phyloP scores from a whole-genome alignment of 2,888 invertebrate genomes.

The Chrysolina haemoptera region DNA sequence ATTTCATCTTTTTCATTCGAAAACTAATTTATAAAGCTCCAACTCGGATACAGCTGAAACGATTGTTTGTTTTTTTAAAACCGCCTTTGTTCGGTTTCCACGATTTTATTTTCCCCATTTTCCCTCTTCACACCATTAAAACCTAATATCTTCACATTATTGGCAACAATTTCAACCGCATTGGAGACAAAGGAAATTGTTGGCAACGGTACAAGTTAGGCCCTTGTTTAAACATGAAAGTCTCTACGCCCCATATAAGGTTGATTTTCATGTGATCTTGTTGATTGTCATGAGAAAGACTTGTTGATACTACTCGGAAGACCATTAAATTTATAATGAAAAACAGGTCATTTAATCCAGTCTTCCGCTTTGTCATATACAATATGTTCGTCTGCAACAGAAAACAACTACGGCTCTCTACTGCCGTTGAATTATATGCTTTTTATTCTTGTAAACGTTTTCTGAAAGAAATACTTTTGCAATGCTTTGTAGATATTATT shows the following conservation, averaged over 20 bases:
- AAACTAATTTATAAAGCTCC: slow-evolving; percentile 29
- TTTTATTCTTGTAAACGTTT: too few species aligned
- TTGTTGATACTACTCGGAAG: too few species aligned
- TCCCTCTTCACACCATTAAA: slow-evolving; percentile 24
- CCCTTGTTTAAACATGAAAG: not conserved
- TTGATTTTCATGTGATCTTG: not conserved
- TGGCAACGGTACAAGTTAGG: not conserved
- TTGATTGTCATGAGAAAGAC: too few species aligned
- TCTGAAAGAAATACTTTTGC: too few species aligned
- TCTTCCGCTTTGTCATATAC: too few species aligned
- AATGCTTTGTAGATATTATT: too few species aligned
- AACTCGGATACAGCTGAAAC: slow-evolving; percentile 27
- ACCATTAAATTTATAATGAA: too few species aligned
- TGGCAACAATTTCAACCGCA: slow-evolving; percentile 13
- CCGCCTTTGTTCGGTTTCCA: slow-evolving; percentile 20
- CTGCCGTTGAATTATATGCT: too few species aligned
- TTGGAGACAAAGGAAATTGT: slow-evolving; percentile 8
- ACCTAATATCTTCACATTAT: slow-evolving; percentile 31
- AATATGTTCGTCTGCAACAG: too few species aligned
- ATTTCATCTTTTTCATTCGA: slow-evolving; percentile 26
- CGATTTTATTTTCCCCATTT: slow-evolving; percentile 26
- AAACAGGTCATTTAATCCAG: too few species aligned
- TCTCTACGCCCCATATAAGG: not conserved
- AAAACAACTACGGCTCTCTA: too few species aligned
- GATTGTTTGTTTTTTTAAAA: slow-evolving; percentile 24